These are phyloP conservation scores for Caranx ignobilis DNA, from an alignment of 2,113 vertebrate species.

Conservation along the genomic window DNA sequence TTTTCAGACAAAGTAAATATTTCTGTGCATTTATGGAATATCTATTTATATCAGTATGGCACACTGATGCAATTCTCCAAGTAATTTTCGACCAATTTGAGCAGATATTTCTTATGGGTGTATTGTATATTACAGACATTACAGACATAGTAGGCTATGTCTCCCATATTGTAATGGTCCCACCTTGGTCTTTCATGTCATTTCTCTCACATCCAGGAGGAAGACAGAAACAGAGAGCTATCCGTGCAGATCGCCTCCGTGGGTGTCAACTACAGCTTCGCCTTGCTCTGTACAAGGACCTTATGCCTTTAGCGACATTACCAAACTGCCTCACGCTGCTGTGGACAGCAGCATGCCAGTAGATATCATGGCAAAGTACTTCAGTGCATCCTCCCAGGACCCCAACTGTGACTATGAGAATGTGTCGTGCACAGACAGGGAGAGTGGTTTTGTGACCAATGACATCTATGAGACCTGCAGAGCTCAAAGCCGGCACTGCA, in stretches of 20 bases:
- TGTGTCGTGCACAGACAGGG: constrained; percentile 69
- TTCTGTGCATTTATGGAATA: neutral
- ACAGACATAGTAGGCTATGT: neutral
- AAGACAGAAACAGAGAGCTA: constrained; percentile 73
- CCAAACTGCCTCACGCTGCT: constrained; percentile 84
- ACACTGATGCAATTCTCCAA: neutral
- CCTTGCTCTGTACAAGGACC: constrained; percentile 80
- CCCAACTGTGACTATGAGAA: constrained; percentile 83
- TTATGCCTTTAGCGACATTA: constrained; percentile 85
- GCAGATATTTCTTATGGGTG: neutral
- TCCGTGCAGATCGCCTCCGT: constrained; percentile 77
- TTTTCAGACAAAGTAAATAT: neutral
- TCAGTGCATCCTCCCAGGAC: constrained; percentile 55
- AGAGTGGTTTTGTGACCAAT: constrained; percentile 93
- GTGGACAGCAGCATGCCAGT: constrained; percentile 71
- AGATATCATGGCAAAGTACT: constrained; percentile 82
- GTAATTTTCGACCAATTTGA: neutral
- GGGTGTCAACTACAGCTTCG: constrained; percentile 73
- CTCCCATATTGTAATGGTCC: neutral
- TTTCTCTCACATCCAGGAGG: constrained; percentile 78
- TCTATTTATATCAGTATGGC: neutral
- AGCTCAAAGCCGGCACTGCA: constrained; percentile 69
- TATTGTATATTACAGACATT: neutral
- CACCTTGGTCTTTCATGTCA: neutral
- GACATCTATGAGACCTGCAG: constrained; percentile 92